phyloP scores from a whole-genome alignment of 2,888 invertebrate genomes.

The Caradrina kadenii region DNA sequence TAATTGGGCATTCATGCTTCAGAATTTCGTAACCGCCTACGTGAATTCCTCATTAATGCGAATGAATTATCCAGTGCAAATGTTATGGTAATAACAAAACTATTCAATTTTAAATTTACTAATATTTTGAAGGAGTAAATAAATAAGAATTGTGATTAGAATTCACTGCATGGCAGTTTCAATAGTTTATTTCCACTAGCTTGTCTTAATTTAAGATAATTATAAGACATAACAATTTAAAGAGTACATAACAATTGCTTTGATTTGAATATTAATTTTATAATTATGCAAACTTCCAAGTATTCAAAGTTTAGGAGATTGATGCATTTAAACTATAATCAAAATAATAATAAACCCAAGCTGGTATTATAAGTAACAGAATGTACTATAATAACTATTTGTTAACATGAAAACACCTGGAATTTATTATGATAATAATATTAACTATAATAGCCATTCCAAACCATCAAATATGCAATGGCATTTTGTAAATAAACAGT shows the following conservation, averaged over 20 bases:
- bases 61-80: slow-evolving; percentile 32
- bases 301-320: background rate
- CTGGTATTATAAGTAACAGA: slow-evolving; percentile 10
- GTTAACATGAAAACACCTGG: slow-evolving; percentile 25
- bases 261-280: slow-evolving; percentile 3
- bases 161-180: background rate
- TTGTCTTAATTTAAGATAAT: slow-evolving; percentile 5
- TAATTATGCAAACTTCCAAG: background rate
- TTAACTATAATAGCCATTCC: slow-evolving; percentile 20
- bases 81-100: slow-evolving; percentile 10
- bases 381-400: slow-evolving; percentile 4
- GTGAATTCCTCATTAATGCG: slow-evolving; percentile 21
- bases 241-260: too few relatives aligned
- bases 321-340: background rate
- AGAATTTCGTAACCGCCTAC: slow-evolving; percentile 53
- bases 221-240: slow-evolving; percentile 7
- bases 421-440: slow-evolving; percentile 42
- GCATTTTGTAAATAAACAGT: slow-evolving; percentile 31
- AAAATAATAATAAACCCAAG: slow-evolving; percentile 1
- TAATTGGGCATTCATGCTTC: slow-evolving; percentile 50
- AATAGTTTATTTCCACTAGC: background rate
- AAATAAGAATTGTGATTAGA: background rate
- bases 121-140: background rate
- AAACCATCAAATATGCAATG: slow-evolving; percentile 9
- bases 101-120: background rate